A percentile compares a stretch with the other conserved stretches of the same genome.
Evolutionary conservation across 1,140 invertebrate species (phyloP).

Genomic region (Dermatophagoides farinae): DNA sequence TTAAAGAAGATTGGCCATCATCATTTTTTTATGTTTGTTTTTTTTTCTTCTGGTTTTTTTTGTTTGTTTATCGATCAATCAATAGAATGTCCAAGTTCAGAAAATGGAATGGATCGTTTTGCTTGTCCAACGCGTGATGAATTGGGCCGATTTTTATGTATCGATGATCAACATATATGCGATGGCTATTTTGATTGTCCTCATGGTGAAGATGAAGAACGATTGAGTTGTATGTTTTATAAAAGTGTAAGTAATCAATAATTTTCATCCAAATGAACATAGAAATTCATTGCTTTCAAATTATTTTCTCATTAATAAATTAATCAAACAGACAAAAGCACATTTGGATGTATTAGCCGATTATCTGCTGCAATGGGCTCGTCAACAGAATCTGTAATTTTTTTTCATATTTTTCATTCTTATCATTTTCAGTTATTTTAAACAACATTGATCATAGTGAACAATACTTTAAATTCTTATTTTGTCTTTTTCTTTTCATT

Average conservation of each 20-base stretch:
- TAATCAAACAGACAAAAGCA: conserved; percentile 57
- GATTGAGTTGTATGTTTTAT: conserved; percentile 83
- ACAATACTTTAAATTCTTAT: no score
- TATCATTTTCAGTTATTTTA: no score
- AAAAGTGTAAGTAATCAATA: conserved; percentile 56
- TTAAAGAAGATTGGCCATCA: no score
- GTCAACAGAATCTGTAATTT: conserved; percentile 30
- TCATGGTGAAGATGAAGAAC: conserved; percentile 71
- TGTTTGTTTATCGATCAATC: conserved; percentile 23
- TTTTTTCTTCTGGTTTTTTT: conserved; percentile 15
- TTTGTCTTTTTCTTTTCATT: no score
- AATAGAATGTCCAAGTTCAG: conserved; percentile 69
- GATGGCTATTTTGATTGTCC: conserved; percentile 87
- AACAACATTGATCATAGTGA: no score
- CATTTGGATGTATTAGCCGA: conserved; percentile 80
- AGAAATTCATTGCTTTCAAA: neutral
- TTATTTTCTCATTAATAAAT: no score
- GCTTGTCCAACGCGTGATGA: conserved; percentile 73
- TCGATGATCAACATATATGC: conserved; percentile 83
- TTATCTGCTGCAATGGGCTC: conserved; percentile 69
- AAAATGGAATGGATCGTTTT: conserved; percentile 79
- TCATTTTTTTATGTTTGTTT: neutral
- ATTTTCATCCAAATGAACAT: neutral
- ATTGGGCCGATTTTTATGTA: conserved; percentile 74
- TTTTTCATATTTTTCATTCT: no score